These are phyloP conservation scores for Pteruthius melanotis DNA, from an alignment of 2,113 vertebrate species.

Conservation along the genomic window DNA sequence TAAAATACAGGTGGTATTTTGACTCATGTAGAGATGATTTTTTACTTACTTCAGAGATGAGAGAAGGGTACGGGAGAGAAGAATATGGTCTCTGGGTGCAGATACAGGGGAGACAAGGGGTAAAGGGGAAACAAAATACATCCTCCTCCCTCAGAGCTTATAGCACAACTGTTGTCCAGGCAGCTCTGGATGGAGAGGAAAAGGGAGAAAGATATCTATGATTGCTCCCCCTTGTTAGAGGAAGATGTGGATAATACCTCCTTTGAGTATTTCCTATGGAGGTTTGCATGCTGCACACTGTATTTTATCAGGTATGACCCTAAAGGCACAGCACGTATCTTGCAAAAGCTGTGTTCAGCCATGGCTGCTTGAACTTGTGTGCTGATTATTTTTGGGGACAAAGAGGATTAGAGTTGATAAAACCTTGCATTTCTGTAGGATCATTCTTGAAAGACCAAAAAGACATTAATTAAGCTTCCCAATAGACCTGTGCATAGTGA, in stretches of 20 bases:
- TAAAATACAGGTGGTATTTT: not conserved
- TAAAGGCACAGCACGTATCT: not conserved
- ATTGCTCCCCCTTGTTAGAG: not conserved
- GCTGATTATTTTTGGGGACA: not conserved
- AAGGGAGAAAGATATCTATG: not conserved
- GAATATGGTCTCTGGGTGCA: rapidly evolving
- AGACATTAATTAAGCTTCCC: not conserved
- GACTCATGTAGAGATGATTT: not conserved
- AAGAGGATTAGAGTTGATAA: not conserved
- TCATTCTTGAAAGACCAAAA: not conserved
- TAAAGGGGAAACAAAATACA: not conserved
- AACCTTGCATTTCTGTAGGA: not conserved
- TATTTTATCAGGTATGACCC: not conserved
- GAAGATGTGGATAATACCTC: not conserved
- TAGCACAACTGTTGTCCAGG: rapidly evolving
- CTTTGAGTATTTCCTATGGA: not conserved
- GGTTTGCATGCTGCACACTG: not conserved
- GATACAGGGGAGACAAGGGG: not conserved
- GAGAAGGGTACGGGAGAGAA: not conserved
- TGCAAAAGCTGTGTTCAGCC: not conserved
- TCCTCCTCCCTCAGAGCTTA: not conserved
- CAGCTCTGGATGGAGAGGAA: not conserved
- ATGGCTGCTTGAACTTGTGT: not conserved
- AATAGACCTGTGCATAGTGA: not conserved
- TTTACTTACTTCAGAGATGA: not conserved